Percentiles rank a stretch among this genome's conserved stretches.
These are phyloP conservation scores for Anolis carolinensis DNA, from an alignment of 2,113 vertebrate species.

Conservation along the genomic window DNA sequence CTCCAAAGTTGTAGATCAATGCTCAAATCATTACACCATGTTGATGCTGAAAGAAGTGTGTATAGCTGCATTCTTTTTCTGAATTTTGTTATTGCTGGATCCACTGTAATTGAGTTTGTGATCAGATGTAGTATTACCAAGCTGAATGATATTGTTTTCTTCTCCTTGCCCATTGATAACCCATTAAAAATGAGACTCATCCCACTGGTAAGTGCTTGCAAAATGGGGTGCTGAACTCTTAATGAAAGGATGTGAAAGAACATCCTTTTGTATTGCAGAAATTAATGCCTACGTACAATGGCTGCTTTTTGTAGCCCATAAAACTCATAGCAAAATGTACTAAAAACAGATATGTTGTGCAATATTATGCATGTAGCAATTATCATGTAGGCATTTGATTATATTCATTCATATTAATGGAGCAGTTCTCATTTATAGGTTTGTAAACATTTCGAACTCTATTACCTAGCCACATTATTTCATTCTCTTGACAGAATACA, in stretches of 20 bases:
- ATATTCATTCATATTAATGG: constrained; percentile 71
- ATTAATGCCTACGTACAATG: constrained; percentile 48
- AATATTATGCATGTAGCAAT: constrained; percentile 67
- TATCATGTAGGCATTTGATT: constrained; percentile 71
- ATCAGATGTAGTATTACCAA: not conserved
- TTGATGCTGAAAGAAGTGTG: not conserved
- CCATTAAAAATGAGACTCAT: constrained; percentile 28
- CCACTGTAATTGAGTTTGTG: not conserved
- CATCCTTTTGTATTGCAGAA: constrained; percentile 47
- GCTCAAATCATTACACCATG: too few species aligned
- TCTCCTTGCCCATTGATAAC: not conserved
- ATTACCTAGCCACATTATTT: constrained; percentile 70
- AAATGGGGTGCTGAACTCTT: constrained; percentile 32
- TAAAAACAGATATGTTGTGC: constrained; percentile 67
- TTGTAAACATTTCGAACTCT: constrained; percentile 77
- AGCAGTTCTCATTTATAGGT: constrained; percentile 70
- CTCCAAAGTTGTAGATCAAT: too few species aligned
- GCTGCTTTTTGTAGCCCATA: constrained; percentile 57
- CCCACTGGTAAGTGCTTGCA: not conserved
- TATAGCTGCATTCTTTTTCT: not conserved
- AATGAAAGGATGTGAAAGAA: constrained; percentile 49
- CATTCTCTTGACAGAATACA: constrained; percentile 68
- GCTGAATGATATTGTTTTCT: not conserved
- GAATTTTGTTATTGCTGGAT: not conserved
- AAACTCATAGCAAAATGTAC: constrained; percentile 59